These are phyloP conservation scores for Orestias chungarensis DNA, from an alignment of 2,797 vertebrate genomes.

Conservation along the genomic window DNA sequence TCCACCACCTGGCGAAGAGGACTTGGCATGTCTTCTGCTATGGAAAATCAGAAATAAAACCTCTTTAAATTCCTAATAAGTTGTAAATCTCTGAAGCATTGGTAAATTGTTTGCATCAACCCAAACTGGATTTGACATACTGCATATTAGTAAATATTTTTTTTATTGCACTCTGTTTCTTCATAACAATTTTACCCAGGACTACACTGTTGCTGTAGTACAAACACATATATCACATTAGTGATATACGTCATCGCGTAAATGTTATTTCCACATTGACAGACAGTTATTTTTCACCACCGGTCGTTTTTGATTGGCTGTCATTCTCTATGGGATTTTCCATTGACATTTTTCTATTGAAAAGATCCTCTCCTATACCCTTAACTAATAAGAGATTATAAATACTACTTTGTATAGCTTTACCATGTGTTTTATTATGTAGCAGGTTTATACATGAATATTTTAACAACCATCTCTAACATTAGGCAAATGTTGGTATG, in stretches of 20 bases:
- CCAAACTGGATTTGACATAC: not conserved
- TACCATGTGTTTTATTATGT: not conserved
- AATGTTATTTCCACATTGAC: too few species aligned
- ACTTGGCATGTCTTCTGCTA: not conserved
- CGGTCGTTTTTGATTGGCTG: too few species aligned
- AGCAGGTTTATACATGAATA: not conserved
- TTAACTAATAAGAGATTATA: too few species aligned
- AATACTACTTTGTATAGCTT: not conserved
- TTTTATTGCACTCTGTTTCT: not conserved
- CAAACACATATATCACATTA: too few species aligned
- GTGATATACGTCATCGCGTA: too few species aligned
- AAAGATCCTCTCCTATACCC: too few species aligned
- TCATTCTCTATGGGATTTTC: too few species aligned
- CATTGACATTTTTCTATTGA: too few species aligned
- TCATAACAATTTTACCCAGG: not conserved
- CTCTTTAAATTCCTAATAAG: not conserved
- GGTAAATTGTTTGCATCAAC: not conserved
- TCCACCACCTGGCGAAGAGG: constrained; percentile 63
- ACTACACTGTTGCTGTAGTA: too few species aligned
- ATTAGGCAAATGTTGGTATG: not conserved
- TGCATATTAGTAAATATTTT: not conserved
- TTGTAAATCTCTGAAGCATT: not conserved
- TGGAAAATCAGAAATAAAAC: not conserved
- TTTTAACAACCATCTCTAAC: not conserved
- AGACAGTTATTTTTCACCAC: too few species aligned